Percentiles rank a stretch among this genome's conserved stretches.
Evolutionary conservation across 2,797 vertebrate genomes (phyloP).

Genomic region (Xiphorhynchus erythropygius): DNA sequence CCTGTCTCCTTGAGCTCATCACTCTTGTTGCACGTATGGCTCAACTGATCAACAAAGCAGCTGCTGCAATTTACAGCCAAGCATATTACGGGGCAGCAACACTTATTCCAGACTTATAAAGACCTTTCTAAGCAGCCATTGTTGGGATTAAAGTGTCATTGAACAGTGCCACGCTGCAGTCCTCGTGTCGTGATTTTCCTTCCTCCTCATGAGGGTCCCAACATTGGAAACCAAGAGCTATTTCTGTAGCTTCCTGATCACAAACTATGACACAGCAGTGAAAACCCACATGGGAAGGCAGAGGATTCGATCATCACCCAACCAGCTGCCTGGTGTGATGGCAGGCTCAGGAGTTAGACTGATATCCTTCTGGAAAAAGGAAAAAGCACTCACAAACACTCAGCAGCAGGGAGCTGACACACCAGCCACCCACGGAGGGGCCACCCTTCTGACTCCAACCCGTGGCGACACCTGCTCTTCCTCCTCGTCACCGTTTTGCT

Average conservation of each 20-base stretch:
- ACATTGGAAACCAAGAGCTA: background rate
- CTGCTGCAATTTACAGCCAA: background rate
- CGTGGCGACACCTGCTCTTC: conserved; percentile 33
- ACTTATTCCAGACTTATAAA: background rate
- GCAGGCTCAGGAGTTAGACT: background rate
- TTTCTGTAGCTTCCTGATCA: background rate
- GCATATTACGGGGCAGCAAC: background rate
- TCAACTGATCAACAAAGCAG: background rate
- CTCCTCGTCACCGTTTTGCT: background rate
- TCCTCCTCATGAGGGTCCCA: background rate
- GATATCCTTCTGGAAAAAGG: background rate
- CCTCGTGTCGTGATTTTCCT: background rate
- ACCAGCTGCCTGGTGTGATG: background rate
- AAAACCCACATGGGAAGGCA: conserved; percentile 5
- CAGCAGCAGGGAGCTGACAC: conserved; percentile 39
- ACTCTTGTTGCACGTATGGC: fast-evolving
- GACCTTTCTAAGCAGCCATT: background rate
- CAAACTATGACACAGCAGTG: background rate
- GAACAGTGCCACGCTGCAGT: background rate
- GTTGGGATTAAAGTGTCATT: background rate
- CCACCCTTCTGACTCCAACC: background rate
- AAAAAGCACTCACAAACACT: background rate
- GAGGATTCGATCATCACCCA: background rate
- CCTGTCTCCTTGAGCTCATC: background rate
- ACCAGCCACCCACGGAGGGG: background rate